Conservation (phyloP, 1,140 invertebrate species). For the Megalopta genalis region DNA sequence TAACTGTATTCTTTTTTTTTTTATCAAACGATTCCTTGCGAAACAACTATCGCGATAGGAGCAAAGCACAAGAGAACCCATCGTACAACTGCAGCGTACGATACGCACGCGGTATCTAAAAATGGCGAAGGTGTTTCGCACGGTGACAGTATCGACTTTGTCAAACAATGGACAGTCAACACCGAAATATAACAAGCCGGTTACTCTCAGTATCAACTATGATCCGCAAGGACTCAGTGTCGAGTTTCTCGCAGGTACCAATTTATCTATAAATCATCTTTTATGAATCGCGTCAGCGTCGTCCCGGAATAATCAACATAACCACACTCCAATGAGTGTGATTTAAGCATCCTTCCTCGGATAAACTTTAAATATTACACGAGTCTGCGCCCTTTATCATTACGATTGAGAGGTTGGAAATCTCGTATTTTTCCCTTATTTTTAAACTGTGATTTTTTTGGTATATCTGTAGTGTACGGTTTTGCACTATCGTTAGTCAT, state of each 20-base stretch:
- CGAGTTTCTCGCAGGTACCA: constrained; percentile 82
- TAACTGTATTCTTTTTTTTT: constrained; percentile 15
- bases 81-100: constrained; percentile 34
- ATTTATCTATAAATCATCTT: constrained; percentile 19
- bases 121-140: constrained; percentile 87
- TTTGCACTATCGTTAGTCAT: not conserved
- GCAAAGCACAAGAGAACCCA: not conserved
- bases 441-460: not conserved
- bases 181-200: constrained; percentile 85
- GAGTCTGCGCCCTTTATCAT: not conserved
- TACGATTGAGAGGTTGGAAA: not conserved
- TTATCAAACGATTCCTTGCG: not conserved
- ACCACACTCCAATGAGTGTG: constrained; percentile 61
- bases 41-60: constrained; percentile 1
- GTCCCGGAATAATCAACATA: constrained; percentile 61
- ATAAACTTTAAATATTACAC: not conserved
- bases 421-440: not conserved
- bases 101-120: constrained; percentile 78
- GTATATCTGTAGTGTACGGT: not conserved
- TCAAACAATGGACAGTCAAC: constrained; percentile 84
- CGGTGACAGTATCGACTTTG: constrained; percentile 85
- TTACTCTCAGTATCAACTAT: constrained; percentile 86
- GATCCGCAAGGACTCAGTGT: constrained; percentile 88
- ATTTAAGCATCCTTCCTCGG: not conserved
- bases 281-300: constrained; percentile 42